Percentiles rank a stretch among this genome's conserved stretches.
phyloP scores from a whole-genome alignment of 2,113 vertebrate species.

The Oncorhynchus gorbuscha region DNA sequence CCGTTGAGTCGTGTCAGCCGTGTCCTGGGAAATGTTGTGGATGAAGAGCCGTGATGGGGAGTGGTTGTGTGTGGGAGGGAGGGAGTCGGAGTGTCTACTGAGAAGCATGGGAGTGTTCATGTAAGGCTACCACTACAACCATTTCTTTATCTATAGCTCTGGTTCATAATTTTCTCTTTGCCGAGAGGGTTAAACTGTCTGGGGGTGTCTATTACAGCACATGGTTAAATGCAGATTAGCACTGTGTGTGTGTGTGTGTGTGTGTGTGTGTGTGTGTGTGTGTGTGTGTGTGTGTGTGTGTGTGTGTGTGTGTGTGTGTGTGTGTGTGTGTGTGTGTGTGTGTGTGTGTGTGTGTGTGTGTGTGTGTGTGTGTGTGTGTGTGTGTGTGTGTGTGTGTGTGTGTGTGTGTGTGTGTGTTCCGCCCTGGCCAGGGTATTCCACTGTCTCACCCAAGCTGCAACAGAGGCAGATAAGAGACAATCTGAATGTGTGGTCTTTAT shows the following conservation, averaged over 20 bases:
- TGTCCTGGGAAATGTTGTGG: conserved; percentile 56
- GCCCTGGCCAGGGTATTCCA: background rate
- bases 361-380: background rate
- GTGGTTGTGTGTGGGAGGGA: conserved; percentile 10
- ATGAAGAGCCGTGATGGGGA: conserved; percentile 20
- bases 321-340: background rate
- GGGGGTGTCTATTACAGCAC: too few species aligned
- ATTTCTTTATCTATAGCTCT: too few species aligned
- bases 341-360: conserved; percentile 2
- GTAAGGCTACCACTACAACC: too few species aligned
- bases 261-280: background rate
- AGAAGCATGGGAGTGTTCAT: background rate
- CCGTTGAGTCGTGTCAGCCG: conserved; percentile 22
- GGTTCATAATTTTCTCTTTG: too few species aligned
- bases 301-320: background rate
- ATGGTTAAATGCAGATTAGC: too few species aligned
- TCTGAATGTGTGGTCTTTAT: conserved; percentile 19
- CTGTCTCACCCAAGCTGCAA: background rate
- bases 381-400: background rate
- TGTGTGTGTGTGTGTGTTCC: background rate
- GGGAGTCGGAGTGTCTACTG: background rate
- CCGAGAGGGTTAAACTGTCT: too few species aligned
- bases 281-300: background rate
- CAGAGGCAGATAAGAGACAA: conserved; percentile 4
- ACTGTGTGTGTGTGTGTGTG: background rate